Conservation (phyloP, 2,888 invertebrate genomes). For the Drosophila hamatofila region DNA sequence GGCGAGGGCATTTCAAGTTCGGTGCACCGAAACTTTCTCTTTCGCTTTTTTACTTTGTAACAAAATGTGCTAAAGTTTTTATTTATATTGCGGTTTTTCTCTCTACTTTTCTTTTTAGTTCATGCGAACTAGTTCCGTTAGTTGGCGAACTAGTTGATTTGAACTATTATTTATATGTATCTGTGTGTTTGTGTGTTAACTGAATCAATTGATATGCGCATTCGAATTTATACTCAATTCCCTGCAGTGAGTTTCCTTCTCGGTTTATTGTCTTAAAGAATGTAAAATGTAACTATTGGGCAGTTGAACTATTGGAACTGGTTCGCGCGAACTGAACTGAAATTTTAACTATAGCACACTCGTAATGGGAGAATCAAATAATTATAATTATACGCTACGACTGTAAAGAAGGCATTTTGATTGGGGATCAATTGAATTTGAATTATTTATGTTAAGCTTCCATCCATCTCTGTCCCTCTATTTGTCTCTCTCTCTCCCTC, state of each 20-base stretch:
- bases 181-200: slow-evolving; percentile 8
- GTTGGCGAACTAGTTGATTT: slow-evolving; percentile 47
- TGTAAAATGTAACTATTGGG: slow-evolving; percentile 37
- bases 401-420: slow-evolving; percentile 65
- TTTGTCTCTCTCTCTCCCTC: background rate
- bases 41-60: slow-evolving; percentile 10
- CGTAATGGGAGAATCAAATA: background rate
- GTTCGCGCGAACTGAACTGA: slow-evolving; percentile 37
- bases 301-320: slow-evolving; percentile 52
- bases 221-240: slow-evolving; percentile 47
- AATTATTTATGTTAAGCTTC: slow-evolving; percentile 20
- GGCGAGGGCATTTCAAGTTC: slow-evolving; percentile 39
- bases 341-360: slow-evolving; percentile 27
- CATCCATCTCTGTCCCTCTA: background rate
- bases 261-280: slow-evolving; percentile 58
- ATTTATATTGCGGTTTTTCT: background rate
- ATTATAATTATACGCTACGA: slow-evolving; percentile 32
- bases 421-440: slow-evolving; percentile 48
- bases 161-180: slow-evolving; percentile 43
- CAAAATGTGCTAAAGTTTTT: slow-evolving; percentile 7
- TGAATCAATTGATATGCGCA: slow-evolving; percentile 54
- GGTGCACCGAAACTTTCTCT: slow-evolving; percentile 27
- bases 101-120: slow-evolving; percentile 1
- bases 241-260: slow-evolving; percentile 46
- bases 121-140: slow-evolving; percentile 52